Conservation (phyloP, 53 echinoderm and acorn worm species). For the Crossaster papposus region DNA sequence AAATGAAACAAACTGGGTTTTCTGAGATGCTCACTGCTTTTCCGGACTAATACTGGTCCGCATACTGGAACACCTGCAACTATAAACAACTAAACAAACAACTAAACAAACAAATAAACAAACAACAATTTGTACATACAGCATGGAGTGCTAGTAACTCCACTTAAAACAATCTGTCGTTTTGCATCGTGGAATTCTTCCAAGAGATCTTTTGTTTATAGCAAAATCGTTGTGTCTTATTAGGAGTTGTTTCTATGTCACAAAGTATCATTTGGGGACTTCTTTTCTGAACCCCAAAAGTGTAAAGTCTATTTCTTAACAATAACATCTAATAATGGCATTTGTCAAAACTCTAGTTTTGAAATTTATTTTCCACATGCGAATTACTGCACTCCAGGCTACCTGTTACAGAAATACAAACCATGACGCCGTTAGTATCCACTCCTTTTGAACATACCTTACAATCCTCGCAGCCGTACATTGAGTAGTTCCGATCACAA, state of each 20-base stretch:
- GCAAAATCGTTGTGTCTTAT: too few species aligned
- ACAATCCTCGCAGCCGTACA: slow-evolving; percentile 67
- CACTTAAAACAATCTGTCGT: background rate
- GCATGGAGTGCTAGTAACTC: background rate
- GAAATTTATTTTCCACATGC: background rate
- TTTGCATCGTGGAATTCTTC: too few species aligned
- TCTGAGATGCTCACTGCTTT: background rate
- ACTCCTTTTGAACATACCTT: slow-evolving; percentile 54
- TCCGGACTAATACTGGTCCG: too few species aligned
- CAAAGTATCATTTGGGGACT: too few species aligned
- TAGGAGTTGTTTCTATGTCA: too few species aligned
- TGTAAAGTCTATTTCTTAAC: background rate
- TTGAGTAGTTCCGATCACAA: slow-evolving; percentile 68
- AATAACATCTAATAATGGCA: background rate
- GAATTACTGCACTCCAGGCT: slow-evolving; percentile 10
- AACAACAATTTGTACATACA: background rate
- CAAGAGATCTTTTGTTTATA: too few species aligned
- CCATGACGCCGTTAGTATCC: slow-evolving; percentile 10
- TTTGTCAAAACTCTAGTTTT: background rate
- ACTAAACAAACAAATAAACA: background rate
- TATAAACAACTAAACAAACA: background rate
- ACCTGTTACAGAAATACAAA: slow-evolving; percentile 4
- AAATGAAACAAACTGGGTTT: background rate
- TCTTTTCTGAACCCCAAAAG: background rate
- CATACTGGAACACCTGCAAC: background rate